Evolutionary conservation across 1,140 invertebrate species (phyloP), one percentile per base, ranked within the genome.

Genomic region (Stegodyphus mimosarum): DNA sequence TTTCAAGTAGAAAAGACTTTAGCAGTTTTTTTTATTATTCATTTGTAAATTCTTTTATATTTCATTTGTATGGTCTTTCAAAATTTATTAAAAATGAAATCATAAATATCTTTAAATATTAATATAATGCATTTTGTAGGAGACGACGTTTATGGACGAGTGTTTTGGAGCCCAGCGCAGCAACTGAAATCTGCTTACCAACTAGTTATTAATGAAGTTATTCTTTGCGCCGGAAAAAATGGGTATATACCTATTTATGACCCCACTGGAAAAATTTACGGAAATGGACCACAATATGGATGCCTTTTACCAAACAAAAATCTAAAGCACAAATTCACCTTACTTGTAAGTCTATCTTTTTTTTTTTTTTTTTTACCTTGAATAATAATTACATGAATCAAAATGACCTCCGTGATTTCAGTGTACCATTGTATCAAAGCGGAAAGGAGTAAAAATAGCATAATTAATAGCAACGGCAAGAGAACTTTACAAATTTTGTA

Each of bases 231-330:
- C 86, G 91, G 91, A 88, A 89, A 88, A 80, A 89, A 92, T 87
- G 91, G 91, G 17, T 91, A 90, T 87, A 87, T 91, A 66, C 92
- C 92, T 67, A 90, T 89, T 6, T 92, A 91, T 88, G 92, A 92
- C 86, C 92, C 92, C 53, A 89, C 88, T 33, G 92, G 91, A 49
- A 89, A 90, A 66, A 87, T 89, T 11, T 92, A 91, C 85, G 88
- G 90, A 18, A 89, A 91, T 73, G 91, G 91, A 18, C 89, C 90
- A 53, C 91, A 92, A 88, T 92, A 89, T 89, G 92, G 92, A 7
- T 92, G 92, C 88, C 87, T 92, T 70, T 89, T 91, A 76, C 90
- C 90, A 13, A 90, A 89, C 49, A 87, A 88, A 17, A 89, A 89
- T 51, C 88, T 92, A 0, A 89, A 90, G 75, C 89, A 92, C 88